Evolutionary conservation across 2,113 vertebrate genomes (phyloP).

Genomic region (Lepus timidus): DNA sequence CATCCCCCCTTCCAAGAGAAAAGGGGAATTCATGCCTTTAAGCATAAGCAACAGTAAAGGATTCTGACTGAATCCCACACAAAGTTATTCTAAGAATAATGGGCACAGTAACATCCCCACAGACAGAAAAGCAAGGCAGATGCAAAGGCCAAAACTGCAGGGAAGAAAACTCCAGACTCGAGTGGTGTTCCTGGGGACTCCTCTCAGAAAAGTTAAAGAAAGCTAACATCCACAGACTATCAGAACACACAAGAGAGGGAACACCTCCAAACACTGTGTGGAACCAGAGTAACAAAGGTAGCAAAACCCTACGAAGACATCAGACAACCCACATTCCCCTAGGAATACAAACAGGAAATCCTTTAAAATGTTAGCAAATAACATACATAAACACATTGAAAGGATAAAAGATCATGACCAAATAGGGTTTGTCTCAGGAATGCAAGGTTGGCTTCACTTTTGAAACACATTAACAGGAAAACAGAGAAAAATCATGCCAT

Average conservation of each 20-base stretch:
- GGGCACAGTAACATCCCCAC: neutral
- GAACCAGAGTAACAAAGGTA: neutral
- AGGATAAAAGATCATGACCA: conserved; percentile 23
- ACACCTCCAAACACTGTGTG: conserved; percentile 23
- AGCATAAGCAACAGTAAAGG: conserved; percentile 21
- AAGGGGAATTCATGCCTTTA: conserved; percentile 20
- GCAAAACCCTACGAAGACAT: neutral
- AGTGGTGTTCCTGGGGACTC: conserved; percentile 17
- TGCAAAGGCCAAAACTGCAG: conserved; percentile 35
- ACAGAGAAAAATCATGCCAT: neutral
- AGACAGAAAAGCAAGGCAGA: conserved; percentile 36
- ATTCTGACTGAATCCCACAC: conserved; percentile 47
- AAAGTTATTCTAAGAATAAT: conserved; percentile 45
- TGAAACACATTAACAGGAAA: neutral
- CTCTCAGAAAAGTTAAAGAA: conserved; percentile 43
- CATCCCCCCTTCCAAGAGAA: neutral
- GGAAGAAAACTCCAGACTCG: conserved; percentile 22
- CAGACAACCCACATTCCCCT: neutral
- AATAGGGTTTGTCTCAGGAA: conserved; percentile 25
- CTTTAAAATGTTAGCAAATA: conserved; percentile 13
- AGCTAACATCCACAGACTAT: neutral
- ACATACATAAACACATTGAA: neutral
- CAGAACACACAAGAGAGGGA: neutral
- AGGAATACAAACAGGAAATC: neutral
- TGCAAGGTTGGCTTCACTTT: conserved; percentile 48